These are phyloP conservation scores for Gonatopus flavifemur DNA, from an alignment of 1,140 invertebrate genomes.

Conservation along the genomic window DNA sequence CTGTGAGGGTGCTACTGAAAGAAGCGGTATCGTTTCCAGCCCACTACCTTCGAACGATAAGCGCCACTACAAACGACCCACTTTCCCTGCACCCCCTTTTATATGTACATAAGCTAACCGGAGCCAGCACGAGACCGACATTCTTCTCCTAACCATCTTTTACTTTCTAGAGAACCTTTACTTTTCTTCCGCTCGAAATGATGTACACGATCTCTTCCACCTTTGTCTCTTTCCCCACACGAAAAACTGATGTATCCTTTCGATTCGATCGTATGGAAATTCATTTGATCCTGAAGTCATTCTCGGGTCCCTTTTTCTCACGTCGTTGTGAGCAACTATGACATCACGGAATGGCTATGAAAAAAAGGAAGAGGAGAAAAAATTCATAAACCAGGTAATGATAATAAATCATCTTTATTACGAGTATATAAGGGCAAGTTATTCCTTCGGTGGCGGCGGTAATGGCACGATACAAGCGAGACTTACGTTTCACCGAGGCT, in stretches of 20 bases:
- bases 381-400: conserved; percentile 17
- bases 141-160: no score
- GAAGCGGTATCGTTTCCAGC: conserved; percentile 19
- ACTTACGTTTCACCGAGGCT: conserved; percentile 13
- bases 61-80: conserved; percentile 18
- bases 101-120: no score
- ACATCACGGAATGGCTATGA: background rate
- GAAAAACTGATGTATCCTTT: no score
- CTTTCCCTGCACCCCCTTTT: conserved; percentile 17
- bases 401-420: conserved; percentile 24
- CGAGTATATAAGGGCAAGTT: conserved; percentile 18
- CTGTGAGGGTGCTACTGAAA: conserved; percentile 14
- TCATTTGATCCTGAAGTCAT: no score
- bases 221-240: background rate
- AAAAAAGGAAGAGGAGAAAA: conserved; percentile 9
- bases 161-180: no score
- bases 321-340: background rate
- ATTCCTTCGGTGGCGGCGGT: no score
- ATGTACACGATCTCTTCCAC: background rate
- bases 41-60: conserved; percentile 25
- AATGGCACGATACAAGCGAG: conserved; percentile 8
- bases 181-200: no score
- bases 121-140: no score
- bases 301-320: background rate
- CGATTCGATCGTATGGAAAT: no score